Conservation (phyloP, 1,140 invertebrate species). For the Antheraea mylitta region DNA sequence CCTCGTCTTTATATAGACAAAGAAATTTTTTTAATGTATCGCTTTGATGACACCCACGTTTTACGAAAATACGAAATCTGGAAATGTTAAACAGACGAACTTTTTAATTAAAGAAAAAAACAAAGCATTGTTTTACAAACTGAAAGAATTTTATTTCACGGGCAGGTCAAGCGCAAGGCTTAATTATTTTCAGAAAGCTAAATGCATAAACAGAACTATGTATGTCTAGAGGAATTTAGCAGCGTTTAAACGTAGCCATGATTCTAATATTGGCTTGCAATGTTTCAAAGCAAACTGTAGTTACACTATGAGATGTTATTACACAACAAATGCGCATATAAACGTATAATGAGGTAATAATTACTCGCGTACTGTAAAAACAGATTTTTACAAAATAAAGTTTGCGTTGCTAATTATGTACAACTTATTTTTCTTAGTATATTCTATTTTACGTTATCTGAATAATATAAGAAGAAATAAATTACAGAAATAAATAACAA, state of each 20-base stretch:
- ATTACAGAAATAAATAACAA: too few species aligned
- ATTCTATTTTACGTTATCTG: too few species aligned
- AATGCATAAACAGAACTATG: constrained; percentile 1
- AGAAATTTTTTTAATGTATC: too few species aligned
- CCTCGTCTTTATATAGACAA: too few species aligned
- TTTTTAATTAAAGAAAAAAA: too few species aligned
- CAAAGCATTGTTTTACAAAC: too few species aligned
- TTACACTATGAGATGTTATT: not conserved
- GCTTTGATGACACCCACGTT: too few species aligned
- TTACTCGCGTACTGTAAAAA: not conserved
- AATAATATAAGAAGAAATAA: too few species aligned
- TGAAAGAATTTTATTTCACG: constrained; percentile 4
- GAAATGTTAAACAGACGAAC: too few species aligned
- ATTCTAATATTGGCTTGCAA: not conserved
- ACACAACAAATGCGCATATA: not conserved
- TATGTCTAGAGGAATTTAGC: not conserved
- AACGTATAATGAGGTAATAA: not conserved
- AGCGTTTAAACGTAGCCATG: not conserved
- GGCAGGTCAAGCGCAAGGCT: constrained; percentile 47
- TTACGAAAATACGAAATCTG: too few species aligned
- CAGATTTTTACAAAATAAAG: not conserved
- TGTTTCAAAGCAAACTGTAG: not conserved
- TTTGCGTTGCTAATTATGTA: too few species aligned
- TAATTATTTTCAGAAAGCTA: constrained; percentile 28
- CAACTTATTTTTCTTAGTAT: too few species aligned